These are phyloP conservation scores for Kradibia gibbosae DNA, from an alignment of 1,140 invertebrate species.

Conservation along the genomic window DNA sequence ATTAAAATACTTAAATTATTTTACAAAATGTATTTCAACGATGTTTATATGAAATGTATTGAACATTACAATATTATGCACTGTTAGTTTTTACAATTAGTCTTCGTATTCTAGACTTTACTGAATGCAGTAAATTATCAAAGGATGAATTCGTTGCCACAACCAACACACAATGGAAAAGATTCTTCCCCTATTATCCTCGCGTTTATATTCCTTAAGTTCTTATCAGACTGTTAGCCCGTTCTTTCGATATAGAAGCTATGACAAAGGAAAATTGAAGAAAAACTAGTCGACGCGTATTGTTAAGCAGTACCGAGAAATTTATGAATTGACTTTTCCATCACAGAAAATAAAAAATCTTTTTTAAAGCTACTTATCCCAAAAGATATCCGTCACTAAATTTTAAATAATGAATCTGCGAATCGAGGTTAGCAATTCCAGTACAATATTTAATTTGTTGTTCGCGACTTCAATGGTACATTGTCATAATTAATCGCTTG, in stretches of 20 bases:
- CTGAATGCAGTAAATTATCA: no score
- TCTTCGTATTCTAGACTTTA: no score
- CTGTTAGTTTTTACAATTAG: no score
- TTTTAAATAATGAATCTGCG: background rate
- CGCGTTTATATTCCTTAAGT: background rate
- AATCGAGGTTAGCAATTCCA: background rate
- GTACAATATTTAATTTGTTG: background rate
- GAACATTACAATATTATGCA: no score
- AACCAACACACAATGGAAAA: no score
- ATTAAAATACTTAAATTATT: no score
- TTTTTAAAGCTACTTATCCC: background rate
- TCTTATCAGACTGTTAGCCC: background rate
- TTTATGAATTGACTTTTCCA: background rate
- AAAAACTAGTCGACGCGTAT: background rate
- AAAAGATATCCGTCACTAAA: background rate
- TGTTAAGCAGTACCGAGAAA: background rate
- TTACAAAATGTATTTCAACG: background rate
- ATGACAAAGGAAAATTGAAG: background rate
- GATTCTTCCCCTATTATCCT: background rate
- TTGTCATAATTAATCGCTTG: no score
- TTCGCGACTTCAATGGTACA: no score
- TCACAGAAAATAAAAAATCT: background rate
- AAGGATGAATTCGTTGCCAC: no score
- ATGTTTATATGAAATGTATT: no score
- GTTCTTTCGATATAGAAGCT: background rate